phyloP scores from a whole-genome alignment of 2,888 invertebrate species.

The Epinotia nisella region DNA sequence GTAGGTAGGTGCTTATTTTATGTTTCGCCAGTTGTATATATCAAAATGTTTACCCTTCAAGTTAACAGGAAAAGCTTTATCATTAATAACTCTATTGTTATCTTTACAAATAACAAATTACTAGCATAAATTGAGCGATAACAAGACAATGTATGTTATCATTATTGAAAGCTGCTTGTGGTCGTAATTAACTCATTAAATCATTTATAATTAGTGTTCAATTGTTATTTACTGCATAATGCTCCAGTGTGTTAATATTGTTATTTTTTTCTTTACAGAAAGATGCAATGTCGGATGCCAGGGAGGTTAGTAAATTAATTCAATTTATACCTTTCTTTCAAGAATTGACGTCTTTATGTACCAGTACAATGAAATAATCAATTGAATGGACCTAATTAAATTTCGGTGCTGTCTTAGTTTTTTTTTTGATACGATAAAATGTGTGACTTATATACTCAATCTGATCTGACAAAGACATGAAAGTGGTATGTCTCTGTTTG shows the following conservation, averaged over 20 bases:
- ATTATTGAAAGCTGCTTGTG: slow-evolving; percentile 37
- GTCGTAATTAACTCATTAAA: slow-evolving; percentile 39
- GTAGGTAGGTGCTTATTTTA: too few relatives aligned
- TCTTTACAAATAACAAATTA: slow-evolving; percentile 30
- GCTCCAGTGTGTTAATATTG: slow-evolving; percentile 29
- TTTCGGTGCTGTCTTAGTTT: too few relatives aligned
- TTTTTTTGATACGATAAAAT: too few relatives aligned
- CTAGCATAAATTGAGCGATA: slow-evolving; percentile 23
- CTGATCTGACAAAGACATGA: too few relatives aligned
- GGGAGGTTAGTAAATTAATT: slow-evolving; percentile 69
- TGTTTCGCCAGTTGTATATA: background rate
- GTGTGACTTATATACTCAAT: too few relatives aligned
- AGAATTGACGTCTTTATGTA: too few relatives aligned
- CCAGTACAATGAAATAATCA: too few relatives aligned
- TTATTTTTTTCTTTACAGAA: slow-evolving; percentile 74
- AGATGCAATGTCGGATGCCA: slow-evolving; percentile 72
- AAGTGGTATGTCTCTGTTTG: too few relatives aligned
- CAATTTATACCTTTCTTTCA: too few relatives aligned
- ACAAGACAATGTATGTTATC: slow-evolving; percentile 25
- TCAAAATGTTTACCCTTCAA: background rate
- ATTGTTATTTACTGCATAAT: slow-evolving; percentile 12
- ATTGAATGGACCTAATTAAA: too few relatives aligned
- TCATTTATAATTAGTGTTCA: slow-evolving; percentile 21
- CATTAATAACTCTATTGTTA: slow-evolving; percentile 14
- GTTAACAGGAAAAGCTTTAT: background rate